Evolutionary conservation across 2,113 vertebrate species (phyloP).

Genomic region (Chionodraco myersi): DNA sequence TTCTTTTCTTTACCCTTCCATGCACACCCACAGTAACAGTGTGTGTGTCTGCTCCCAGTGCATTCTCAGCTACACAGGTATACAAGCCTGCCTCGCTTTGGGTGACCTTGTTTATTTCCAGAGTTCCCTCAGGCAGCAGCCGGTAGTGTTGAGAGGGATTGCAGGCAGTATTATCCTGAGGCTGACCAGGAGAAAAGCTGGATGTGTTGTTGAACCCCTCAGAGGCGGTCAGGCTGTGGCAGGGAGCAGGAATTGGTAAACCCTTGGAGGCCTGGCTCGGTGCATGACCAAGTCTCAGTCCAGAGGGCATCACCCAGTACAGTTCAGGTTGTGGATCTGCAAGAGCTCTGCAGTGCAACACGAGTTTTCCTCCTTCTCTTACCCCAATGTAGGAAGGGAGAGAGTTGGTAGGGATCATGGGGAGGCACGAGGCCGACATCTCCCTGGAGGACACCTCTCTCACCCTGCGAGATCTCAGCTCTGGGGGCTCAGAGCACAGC

Average conservation of each 20-base stretch:
- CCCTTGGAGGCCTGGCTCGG: constrained; percentile 30
- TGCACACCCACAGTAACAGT: constrained; percentile 88
- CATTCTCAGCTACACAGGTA: constrained; percentile 96
- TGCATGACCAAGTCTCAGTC: constrained; percentile 83
- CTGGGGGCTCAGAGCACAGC: constrained; percentile 93
- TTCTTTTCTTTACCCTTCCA: constrained; percentile 66
- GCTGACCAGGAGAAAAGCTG: not conserved
- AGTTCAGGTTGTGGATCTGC: constrained; percentile 93
- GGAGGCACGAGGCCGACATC: constrained; percentile 92
- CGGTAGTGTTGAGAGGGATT: constrained; percentile 71
- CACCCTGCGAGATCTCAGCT: constrained; percentile 88
- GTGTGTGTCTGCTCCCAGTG: constrained; percentile 92
- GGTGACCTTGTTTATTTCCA: constrained; percentile 88
- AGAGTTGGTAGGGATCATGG: constrained; percentile 89
- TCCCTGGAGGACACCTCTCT: constrained; percentile 92
- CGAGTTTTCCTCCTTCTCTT: constrained; percentile 75
- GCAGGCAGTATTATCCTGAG: constrained; percentile 27
- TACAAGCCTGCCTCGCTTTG: constrained; percentile 88
- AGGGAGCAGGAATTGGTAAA: constrained; percentile 7
- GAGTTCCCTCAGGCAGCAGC: constrained; percentile 90
- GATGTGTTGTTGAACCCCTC: constrained; percentile 43
- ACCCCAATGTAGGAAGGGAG: constrained; percentile 86
- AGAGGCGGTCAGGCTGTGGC: constrained; percentile 32
- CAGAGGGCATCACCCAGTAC: constrained; percentile 94
- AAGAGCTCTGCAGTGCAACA: constrained; percentile 92